Evolutionary conservation across 2,113 vertebrate genomes (phyloP), one percentile per base, ranked within the genome.

Genomic region (Rhinoderma darwinii): DNA sequence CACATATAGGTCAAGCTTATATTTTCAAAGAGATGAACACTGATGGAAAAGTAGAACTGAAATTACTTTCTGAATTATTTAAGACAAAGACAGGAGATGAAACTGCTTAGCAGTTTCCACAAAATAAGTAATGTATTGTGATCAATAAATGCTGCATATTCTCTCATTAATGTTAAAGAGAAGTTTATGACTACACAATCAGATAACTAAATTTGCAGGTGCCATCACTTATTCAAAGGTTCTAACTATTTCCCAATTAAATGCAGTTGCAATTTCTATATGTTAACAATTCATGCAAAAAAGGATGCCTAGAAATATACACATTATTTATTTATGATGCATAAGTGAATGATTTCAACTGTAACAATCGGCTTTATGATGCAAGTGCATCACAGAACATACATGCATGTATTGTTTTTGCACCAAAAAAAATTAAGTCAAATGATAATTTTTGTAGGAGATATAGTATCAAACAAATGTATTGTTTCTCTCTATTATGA

Each of bases 51-150:
- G 41, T 44, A 79, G 84, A 0, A 81, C 66, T 89, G 59, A 90
- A 88, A 74, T 74, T 83, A 89, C 84, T 87, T 76, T 74, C 80
- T 91, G 89, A 91, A 92, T 92, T 89, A 93, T 92, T 93, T 61
- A 92, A 88, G 75, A 6, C 87, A 90, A 88, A 88, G 89, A 75
- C 80, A 90, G 87, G 88, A 90, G 88, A 70, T 89, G 63, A 90
- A 92, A 30, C 84, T 91, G 89, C 89, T 91, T 88, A 89, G 87
- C 83, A 35, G 37, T 89, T 91, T 88, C 87, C 82, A 83, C 80
- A 20, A 43, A 0, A 54, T 84, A 89, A 37, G 15, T 90, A 87
- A 90, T 86, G 88, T 88, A 89, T 90, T 84, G 54, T 79, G 89
- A 92, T 90, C 90, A 88, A 92, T 91, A 91, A 89, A 90, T 90